Base-by-base conservation (phyloP, 92 coral and sea anemone species). In the Nematostella vectensis region DNA sequence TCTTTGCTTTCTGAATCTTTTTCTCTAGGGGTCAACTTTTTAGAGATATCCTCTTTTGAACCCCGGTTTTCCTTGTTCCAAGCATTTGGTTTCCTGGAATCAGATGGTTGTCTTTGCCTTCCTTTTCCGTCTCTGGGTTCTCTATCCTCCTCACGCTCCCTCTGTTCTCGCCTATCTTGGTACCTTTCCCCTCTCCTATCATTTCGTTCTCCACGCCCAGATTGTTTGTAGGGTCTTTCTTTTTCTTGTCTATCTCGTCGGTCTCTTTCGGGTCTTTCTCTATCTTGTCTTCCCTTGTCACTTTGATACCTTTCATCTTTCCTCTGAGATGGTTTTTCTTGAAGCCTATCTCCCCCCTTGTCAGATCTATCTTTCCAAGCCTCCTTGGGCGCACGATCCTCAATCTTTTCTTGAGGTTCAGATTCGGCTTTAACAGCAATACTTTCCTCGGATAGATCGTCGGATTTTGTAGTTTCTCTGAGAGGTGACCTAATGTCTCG, bases 401-500 rank as follows among this genome's bases (percentile, higher is more conserved):
- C 25, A 12, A 3, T 11, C 57, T 51, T 12, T 51, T 27, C 25
- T 24, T 3, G 10, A 15, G 57, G 53, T 26, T 68, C 55, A 47
- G 51, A 33, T n/a, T 33, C 77, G 25, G 57, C 53, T n/a, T 16
- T 67, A 55, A 6, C 20, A 27, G 26, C 29, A 39, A 58, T 61
- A 24, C 25, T 13, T 54, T 49, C 64, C 39, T 66, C 55, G 23
- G 20, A 29, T 49, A 43, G 26, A 21, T 47, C 40, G 27, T 27
- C 11, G 19, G 21, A 19, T 49, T 61, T 54, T 54, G 54, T 47
- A 45, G 54, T 16, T 3, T 9, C 33, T 72, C 75, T 40, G 51
- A 60, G 48, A 62, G 58, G 25, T 20, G 31, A 23, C 77, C 83
- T 51, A 69, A 66, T 9, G 65, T 29, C 22, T 67, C 87, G 43